A percentile compares a stretch with the other conserved stretches of the same genome.
phyloP scores from a whole-genome alignment of 2,113 vertebrate genomes.

The Barbus barbus region DNA sequence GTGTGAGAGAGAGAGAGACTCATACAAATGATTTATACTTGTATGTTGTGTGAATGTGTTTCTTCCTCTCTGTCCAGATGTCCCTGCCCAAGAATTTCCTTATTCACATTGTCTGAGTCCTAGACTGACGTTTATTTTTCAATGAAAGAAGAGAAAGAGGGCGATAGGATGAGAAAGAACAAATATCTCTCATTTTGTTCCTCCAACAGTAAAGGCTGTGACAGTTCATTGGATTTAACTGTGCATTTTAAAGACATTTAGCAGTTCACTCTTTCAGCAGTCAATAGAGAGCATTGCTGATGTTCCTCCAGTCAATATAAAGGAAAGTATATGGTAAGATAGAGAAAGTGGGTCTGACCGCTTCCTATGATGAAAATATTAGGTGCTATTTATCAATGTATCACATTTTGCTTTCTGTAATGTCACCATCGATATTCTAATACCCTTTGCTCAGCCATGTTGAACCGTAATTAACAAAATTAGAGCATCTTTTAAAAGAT shows the following conservation, averaged over 20 bases:
- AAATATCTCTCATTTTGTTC: constrained; percentile 39
- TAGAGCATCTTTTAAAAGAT: constrained; percentile 47
- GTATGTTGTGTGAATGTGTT: background rate
- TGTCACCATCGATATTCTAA: constrained; percentile 52
- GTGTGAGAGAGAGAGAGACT: background rate
- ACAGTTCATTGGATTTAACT: constrained; percentile 25
- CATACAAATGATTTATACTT: background rate
- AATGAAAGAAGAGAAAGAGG: constrained; percentile 3
- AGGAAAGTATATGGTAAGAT: constrained; percentile 26
- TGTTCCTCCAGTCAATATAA: constrained; percentile 30
- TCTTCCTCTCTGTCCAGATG: background rate
- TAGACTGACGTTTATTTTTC: constrained; percentile 58
- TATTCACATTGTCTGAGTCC: constrained; percentile 50
- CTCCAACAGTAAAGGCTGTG: constrained; percentile 5
- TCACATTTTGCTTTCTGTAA: constrained; percentile 25
- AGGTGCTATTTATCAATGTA: background rate
- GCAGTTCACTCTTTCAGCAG: constrained; percentile 4
- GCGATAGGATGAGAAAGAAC: background rate
- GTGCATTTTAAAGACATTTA: constrained; percentile 32
- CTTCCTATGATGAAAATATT: background rate
- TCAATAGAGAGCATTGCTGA: constrained; percentile 35
- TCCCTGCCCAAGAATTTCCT: constrained; percentile 46
- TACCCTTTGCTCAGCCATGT: constrained; percentile 19
- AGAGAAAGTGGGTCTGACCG: background rate
- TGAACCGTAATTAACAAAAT: constrained; percentile 52